Evolutionary conservation across 2,113 vertebrate genomes (phyloP).

Genomic region (Ophthalmotilapia sp.): DNA sequence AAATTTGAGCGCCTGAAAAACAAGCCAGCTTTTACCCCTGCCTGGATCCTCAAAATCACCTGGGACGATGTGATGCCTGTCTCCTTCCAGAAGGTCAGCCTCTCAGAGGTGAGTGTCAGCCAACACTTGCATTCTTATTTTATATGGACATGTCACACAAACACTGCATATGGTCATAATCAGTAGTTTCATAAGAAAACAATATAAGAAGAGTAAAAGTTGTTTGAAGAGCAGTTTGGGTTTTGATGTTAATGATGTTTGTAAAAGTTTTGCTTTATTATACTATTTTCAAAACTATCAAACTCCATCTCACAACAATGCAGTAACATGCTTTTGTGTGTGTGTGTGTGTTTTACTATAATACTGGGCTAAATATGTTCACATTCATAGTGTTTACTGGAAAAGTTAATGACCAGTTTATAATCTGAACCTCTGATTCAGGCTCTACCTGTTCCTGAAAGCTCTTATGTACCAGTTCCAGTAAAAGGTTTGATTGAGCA

Average conservation of each 20-base stretch:
- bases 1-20: conserved; percentile 49
- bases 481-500: not conserved
- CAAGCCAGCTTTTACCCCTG: conserved; percentile 58
- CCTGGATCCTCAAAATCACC: conserved; percentile 79
- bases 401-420: not conserved
- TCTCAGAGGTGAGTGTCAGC: conserved; percentile 65
- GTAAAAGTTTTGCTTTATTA: not conserved
- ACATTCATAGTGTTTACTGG: not conserved
- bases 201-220: not conserved
- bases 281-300: not conserved
- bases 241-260: not conserved
- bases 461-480: not conserved
- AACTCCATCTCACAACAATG: not conserved
- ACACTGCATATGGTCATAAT: not conserved
- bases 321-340: rapidly evolving
- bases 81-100: conserved; percentile 67
- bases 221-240: not conserved
- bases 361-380: not conserved
- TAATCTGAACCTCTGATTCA: not conserved
- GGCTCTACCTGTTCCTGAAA: not conserved
- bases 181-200: not conserved
- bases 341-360: not conserved
- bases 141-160: rapidly evolving
- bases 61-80: conserved; percentile 75
- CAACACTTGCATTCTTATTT: not conserved